Base-by-base conservation (phyloP, 2,797 vertebrate genomes). In the Prunella strophiata region DNA sequence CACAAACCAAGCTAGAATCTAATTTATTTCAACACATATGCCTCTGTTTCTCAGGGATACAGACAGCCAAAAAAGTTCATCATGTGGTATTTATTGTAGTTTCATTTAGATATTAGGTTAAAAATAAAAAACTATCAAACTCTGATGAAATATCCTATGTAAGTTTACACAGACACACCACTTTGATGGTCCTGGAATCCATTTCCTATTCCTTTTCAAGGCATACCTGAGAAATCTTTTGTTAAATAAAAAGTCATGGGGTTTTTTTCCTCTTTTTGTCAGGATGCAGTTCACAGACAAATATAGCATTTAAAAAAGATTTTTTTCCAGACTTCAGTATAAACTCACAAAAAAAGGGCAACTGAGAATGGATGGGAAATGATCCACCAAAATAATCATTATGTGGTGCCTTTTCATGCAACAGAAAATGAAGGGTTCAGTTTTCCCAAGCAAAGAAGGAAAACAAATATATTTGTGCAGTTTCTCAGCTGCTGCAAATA, bases 301-400 rank as follows among this genome's bases (percentile, higher is more conserved):
- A 97, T 70, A 94, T 7, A 92, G 66, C 57, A 80, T 89, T 84
- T 96, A 27, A 38, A 81, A 93, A 87, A 91, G 72, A 83, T 50
- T 94, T 95, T 95, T 95, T 45, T 76, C 47, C 89, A 83, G 68
- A 29, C 61, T 95, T 84, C 54, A 77, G 76, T 78, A 94, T 62
- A 62, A 96, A 83, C 57, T 88, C 57, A 66, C 38, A 67, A 87
- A 77, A 92, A 96, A 97, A 94, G n/a, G 36, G 40, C 63, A 88
- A 59, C 45, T 2, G 26, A 63, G 70, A 45, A 36, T 1, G 2
- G 52, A 91, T 92, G 90, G 94, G 78, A 96, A 97, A 76, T 82
- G 68, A 96, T 93, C 80, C 70, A 85, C 90, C 85, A 96, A 86
- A 95, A 92, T 62, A 93, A 90, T 76, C 78, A 94, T 88, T 89